Conservation (phyloP, 23 tunicate genomes). For the Aplidium turbinatum region DNA sequence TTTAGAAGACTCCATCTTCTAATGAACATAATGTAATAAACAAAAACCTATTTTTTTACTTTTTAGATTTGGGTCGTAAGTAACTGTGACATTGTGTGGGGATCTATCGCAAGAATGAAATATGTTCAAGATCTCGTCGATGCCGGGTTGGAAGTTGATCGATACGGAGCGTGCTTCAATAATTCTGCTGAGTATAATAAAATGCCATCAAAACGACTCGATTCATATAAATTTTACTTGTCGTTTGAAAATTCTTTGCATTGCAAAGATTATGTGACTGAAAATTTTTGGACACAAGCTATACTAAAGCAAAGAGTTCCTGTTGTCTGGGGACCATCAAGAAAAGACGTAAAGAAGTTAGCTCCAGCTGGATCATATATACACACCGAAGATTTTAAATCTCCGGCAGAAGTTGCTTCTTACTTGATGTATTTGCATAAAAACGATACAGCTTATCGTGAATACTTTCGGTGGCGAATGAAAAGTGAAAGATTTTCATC, state of each 20-base stretch:
- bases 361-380: slow-evolving; percentile 62
- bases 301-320: slow-evolving; percentile 40
- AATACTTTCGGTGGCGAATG: slow-evolving; percentile 41
- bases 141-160: slow-evolving; percentile 21
- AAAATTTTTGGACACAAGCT: slow-evolving; percentile 54
- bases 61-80: slow-evolving; percentile 40
- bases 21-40: no score
- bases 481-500: no score
- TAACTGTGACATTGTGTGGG: slow-evolving; percentile 3
- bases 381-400: slow-evolving; percentile 54
- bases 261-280: slow-evolving; percentile 60
- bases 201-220: slow-evolving; percentile 7
- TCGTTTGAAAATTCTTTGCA: slow-evolving; percentile 51
- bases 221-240: slow-evolving; percentile 41
- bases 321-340: slow-evolving; percentile 64
- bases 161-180: slow-evolving; percentile 32
- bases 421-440: slow-evolving; percentile 39
- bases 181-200: slow-evolving; percentile 1
- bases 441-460: slow-evolving; percentile 39
- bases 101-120: slow-evolving; percentile 12
- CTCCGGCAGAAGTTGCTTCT: slow-evolving; percentile 40
- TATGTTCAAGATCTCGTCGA: slow-evolving; percentile 11
- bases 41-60: no score
- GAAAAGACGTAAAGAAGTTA: slow-evolving; percentile 33
- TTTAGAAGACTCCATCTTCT: no score